Conservation (phyloP, 1,140 invertebrate species). For the Drosophila truncata region DNA sequence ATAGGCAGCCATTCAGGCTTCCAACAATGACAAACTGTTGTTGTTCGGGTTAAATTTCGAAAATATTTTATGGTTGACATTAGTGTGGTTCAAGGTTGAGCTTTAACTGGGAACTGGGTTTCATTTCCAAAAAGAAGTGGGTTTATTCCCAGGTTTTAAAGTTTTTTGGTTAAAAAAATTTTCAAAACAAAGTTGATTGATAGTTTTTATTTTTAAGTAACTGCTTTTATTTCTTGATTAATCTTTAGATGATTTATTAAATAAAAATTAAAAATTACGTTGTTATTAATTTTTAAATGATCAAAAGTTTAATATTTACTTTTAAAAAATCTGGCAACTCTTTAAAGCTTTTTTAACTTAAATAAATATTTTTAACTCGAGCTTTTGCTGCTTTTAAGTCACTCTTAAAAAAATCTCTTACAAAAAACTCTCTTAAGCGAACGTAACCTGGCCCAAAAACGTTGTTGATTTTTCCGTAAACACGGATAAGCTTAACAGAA, state of each 20-base stretch:
- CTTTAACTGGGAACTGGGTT: slow-evolving; percentile 7
- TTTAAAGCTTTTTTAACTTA: background rate
- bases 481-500: slow-evolving; percentile 1
- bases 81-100: slow-evolving; percentile 13
- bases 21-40: slow-evolving; percentile 3
- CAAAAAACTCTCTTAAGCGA: slow-evolving; percentile 7
- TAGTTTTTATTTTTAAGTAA: background rate
- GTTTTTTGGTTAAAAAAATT: background rate
- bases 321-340: slow-evolving; percentile 39
- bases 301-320: background rate
- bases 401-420: slow-evolving; percentile 16
- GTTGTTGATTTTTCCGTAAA: slow-evolving; percentile 11
- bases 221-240: background rate
- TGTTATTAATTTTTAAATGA: background rate
- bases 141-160: no score
- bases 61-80: slow-evolving; percentile 16
- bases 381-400: slow-evolving; percentile 2
- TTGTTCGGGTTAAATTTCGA: slow-evolving; percentile 1
- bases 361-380: background rate
- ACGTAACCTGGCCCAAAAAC: background rate
- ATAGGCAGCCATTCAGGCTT: slow-evolving; percentile 13
- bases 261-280: background rate
- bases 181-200: background rate
- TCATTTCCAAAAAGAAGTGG: background rate
- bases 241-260: background rate